Evolutionary conservation across 2,888 invertebrate species (phyloP), one percentile per base, ranked within the genome.

Genomic region (Drymonia ruficornis): DNA sequence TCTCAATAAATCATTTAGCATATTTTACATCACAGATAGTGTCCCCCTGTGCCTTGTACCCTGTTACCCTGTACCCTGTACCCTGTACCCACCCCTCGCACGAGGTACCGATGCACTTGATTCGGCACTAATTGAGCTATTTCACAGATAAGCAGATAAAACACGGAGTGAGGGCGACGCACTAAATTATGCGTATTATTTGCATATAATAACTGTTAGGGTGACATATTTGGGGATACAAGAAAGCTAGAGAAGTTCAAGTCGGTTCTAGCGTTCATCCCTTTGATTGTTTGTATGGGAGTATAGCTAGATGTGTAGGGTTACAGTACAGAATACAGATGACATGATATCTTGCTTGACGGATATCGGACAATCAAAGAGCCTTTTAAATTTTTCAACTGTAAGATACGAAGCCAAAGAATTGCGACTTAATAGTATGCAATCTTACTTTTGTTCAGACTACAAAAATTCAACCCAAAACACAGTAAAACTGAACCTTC

Each of bases 71-170:
- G n/a, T n/a, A n/a, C 23, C 19, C 23, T 42, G 42, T 16, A 11
- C 18, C 13, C 43, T 15, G 42, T 18, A 16, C 40, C 40, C 36
- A n/a, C 11, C 31, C 31, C 31, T 31, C 9, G 11, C 31, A 9
- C 11, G 31, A 11, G 11, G 31, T 12, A 31, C 36, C 15, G n/a
- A 16, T 9, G 40, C n/a, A 16, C 43, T n/a, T 69, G 74, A 72
- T 70, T 58, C 72, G 72, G 76, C 84, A 81, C 87, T 91, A 91
- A 92, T 92, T 91, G 92, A 91, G 86, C 91, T 84, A 89, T 91
- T 90, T 86, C 86, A 89, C 85, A 91, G 91, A 91, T 91, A 91
- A 91, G 89, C 86, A 89, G 91, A 92, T 92, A 92, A 87, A 91
- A 90, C 91, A 90, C 89, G 90, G 78, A 82, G 81, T 23, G 77